Conservation (phyloP, 2,113 vertebrate species). For the Onychostoma macrolepis region DNA sequence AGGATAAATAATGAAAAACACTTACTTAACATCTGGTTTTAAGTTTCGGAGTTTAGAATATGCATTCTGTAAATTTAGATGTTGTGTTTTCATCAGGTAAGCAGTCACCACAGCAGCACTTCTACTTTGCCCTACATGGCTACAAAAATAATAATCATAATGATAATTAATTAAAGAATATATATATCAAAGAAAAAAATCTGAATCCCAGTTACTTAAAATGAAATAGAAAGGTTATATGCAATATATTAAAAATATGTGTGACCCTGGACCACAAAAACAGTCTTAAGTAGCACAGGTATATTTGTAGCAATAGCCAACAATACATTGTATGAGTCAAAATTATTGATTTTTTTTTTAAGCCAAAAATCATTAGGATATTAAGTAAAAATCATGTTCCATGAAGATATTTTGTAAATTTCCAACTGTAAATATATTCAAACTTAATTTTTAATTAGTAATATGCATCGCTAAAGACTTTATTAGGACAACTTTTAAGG, state of each 20-base stretch:
- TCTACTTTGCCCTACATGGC: conserved; percentile 88
- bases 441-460: too few relatives aligned
- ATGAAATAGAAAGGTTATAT: not conserved
- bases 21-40: conserved; percentile 85
- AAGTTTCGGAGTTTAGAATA: conserved; percentile 77
- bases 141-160: conserved; percentile 58
- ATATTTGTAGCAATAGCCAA: too few relatives aligned
- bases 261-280: too few relatives aligned
- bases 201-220: not conserved
- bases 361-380: too few relatives aligned
- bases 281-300: too few relatives aligned
- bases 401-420: too few relatives aligned
- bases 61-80: conserved; percentile 80
- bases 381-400: too few relatives aligned
- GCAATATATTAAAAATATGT: not conserved
- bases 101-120: conserved; percentile 88
- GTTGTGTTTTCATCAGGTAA: conserved; percentile 87
- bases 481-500: too few relatives aligned
- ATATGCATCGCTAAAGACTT: too few relatives aligned
- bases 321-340: too few relatives aligned
- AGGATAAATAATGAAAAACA: conserved; percentile 38
- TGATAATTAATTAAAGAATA: not conserved
- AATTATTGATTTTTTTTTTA: too few relatives aligned
- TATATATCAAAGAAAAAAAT: not conserved
- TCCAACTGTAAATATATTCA: too few relatives aligned